phyloP scores from a whole-genome alignment of 2,797 vertebrate species.

The Taenioides sp. region DNA sequence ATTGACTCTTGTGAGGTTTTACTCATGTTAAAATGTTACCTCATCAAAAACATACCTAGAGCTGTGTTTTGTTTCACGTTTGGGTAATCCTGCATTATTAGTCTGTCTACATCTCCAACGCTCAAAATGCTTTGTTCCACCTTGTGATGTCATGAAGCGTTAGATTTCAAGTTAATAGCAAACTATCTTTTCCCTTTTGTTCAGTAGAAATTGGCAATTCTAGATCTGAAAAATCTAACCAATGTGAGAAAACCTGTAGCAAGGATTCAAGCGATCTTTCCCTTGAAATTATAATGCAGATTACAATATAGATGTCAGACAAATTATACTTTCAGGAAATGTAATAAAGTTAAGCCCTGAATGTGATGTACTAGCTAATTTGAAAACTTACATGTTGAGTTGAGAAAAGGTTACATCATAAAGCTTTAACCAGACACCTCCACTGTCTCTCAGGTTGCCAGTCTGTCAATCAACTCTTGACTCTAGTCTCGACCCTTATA shows the following conservation, averaged over 20 bases:
- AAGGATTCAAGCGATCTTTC: not conserved
- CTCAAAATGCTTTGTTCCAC: no score
- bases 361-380: not conserved
- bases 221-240: no score
- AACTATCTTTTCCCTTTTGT: no score
- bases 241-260: not conserved
- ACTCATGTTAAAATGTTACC: no score
- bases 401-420: not conserved
- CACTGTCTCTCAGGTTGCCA: slow-evolving; percentile 44
- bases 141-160: no score
- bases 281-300: not conserved
- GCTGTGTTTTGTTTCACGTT: no score
- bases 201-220: no score
- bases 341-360: not conserved
- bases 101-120: no score
- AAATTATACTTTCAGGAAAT: not conserved
- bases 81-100: no score
- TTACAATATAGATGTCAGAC: not conserved
- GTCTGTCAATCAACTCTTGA: slow-evolving; percentile 50
- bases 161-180: no score
- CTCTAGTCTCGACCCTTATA: not conserved
- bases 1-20: no score
- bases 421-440: not conserved
- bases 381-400: not conserved
- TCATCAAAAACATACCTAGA: no score